These are phyloP conservation scores for Glaucopsyche alexis DNA, from an alignment of 2,888 invertebrate genomes.

Conservation along the genomic window DNA sequence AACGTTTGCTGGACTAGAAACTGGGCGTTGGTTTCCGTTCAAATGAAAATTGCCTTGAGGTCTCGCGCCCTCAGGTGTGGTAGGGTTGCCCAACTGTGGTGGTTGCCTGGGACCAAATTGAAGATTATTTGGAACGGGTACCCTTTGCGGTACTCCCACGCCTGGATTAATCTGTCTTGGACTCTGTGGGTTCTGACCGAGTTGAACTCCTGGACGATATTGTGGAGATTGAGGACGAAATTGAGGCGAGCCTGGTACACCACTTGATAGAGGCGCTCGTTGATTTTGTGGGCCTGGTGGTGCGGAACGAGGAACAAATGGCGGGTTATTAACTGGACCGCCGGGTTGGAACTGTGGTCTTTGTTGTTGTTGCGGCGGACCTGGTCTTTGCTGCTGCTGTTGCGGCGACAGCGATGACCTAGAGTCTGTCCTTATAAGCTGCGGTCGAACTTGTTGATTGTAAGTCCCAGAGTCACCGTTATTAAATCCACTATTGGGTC, in stretches of 20 bases:
- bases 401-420: constrained; percentile 62
- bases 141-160: constrained; percentile 60
- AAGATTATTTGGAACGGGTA: constrained; percentile 70
- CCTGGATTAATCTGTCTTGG: constrained; percentile 59
- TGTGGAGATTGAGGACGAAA: constrained; percentile 55
- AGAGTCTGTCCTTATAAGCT: constrained; percentile 64
- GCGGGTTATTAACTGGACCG: constrained; percentile 61
- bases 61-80: constrained; percentile 62
- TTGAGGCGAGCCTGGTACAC: constrained; percentile 56
- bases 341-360: constrained; percentile 73
- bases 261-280: constrained; percentile 55
- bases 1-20: constrained; percentile 46
- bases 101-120: constrained; percentile 76
- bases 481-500: constrained; percentile 56
- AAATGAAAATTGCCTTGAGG: constrained; percentile 51
- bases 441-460: constrained; percentile 58
- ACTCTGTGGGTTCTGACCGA: constrained; percentile 60
- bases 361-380: constrained; percentile 51
- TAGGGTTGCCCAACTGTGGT: constrained; percentile 52
- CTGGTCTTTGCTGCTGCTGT: constrained; percentile 51
- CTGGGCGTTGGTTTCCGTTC: constrained; percentile 59
- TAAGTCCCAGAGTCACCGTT: constrained; percentile 51
- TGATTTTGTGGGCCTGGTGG: constrained; percentile 52
- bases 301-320: constrained; percentile 53
- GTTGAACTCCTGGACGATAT: constrained; percentile 62